Evolutionary conservation across 2,113 vertebrate genomes (phyloP).

Genomic region (Silurus glanis): DNA sequence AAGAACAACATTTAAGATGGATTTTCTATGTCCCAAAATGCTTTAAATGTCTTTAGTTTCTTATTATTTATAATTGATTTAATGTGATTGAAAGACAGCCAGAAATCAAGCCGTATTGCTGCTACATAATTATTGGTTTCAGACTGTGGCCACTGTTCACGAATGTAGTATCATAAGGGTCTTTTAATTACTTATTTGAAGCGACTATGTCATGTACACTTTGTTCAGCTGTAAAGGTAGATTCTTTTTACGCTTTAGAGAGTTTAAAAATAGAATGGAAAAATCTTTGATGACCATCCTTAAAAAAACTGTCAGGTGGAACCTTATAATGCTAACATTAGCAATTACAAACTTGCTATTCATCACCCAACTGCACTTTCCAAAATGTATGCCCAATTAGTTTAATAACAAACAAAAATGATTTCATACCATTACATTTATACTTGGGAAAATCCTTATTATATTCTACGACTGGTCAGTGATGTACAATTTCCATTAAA

Average conservation of each 20-base stretch:
- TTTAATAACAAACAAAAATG: no score
- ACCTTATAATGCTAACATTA: background rate
- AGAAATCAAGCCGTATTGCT: background rate
- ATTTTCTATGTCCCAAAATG: background rate
- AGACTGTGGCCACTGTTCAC: background rate
- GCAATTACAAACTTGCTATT: background rate
- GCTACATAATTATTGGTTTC: background rate
- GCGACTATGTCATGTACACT: background rate
- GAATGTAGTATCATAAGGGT: background rate
- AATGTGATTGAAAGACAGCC: background rate
- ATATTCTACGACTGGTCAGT: no score
- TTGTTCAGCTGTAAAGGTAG: background rate
- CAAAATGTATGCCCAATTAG: background rate
- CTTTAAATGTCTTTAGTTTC: background rate
- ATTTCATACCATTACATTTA: no score
- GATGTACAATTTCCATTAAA: no score
- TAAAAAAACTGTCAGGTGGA: background rate
- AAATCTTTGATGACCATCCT: background rate
- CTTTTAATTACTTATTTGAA: background rate
- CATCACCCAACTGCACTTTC: background rate
- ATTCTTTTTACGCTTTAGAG: background rate
- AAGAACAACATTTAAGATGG: background rate
- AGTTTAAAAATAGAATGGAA: background rate
- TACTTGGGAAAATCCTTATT: no score
- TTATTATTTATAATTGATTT: background rate